Evolutionary conservation across 1,140 invertebrate genomes (phyloP).

Genomic region (Oryctes rhinoceros): DNA sequence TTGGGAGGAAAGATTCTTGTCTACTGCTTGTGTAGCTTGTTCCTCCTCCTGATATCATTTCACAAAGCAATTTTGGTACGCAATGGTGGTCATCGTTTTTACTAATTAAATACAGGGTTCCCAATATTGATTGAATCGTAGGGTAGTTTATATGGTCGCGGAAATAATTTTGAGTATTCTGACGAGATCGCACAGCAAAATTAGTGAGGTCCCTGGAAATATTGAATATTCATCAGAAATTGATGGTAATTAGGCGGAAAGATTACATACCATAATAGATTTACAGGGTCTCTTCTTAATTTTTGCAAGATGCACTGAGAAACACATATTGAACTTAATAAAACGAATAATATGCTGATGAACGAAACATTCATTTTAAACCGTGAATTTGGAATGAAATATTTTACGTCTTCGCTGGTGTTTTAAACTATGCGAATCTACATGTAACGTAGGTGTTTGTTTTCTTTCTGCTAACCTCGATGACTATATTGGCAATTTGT

Average conservation of each 20-base stretch:
- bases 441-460: background rate
- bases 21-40: conserved; percentile 62
- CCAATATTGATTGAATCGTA: conserved; percentile 51
- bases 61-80: conserved; percentile 79
- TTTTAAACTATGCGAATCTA: background rate
- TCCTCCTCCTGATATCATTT: conserved; percentile 72
- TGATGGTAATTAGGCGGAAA: background rate
- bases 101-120: conserved; percentile 75
- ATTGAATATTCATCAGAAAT: background rate
- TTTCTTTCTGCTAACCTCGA: background rate
- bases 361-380: no score
- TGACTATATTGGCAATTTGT: background rate
- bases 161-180: conserved; percentile 22
- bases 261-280: background rate
- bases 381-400: background rate
- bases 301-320: background rate
- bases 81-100: conserved; percentile 79
- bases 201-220: conserved; percentile 47
- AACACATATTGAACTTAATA: no score
- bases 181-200: conserved; percentile 45
- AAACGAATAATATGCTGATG: no score
- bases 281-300: background rate
- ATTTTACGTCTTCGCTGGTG: background rate
- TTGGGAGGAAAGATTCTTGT: conserved; percentile 59
- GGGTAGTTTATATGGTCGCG: background rate